phyloP scores from a whole-genome alignment of 2,113 vertebrate genomes.

The Myxocyprinus asiaticus region DNA sequence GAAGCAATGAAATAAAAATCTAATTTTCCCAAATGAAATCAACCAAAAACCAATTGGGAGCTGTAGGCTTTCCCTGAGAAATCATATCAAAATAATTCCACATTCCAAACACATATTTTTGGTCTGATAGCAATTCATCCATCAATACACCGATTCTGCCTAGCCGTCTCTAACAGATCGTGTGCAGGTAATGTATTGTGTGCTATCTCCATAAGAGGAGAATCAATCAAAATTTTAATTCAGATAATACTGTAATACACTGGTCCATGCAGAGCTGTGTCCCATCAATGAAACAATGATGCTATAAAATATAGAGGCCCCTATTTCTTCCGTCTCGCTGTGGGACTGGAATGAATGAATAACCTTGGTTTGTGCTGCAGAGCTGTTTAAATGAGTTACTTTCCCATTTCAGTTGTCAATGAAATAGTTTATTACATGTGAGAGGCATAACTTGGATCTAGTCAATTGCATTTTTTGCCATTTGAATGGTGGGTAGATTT shows the following conservation, averaged over 20 bases:
- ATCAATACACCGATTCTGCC: constrained; percentile 57
- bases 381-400: constrained; percentile 48
- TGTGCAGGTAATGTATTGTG: constrained; percentile 38
- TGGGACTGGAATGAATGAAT: neutral
- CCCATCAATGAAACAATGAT: constrained; percentile 37
- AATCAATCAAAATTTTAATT: constrained; percentile 51
- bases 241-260: constrained; percentile 45
- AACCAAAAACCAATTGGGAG: constrained; percentile 67
- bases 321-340: neutral
- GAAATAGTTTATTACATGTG: constrained; percentile 42
- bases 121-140: constrained; percentile 61
- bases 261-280: constrained; percentile 18
- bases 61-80: constrained; percentile 50
- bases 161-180: constrained; percentile 44
- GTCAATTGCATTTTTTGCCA: constrained; percentile 2
- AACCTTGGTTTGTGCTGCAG: constrained; percentile 21
- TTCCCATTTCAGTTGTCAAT: constrained; percentile 36
- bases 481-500: constrained; percentile 29
- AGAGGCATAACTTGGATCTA: constrained; percentile 25
- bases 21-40: constrained; percentile 69
- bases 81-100: constrained; percentile 63
- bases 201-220: constrained; percentile 27
- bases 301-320: constrained; percentile 8
- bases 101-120: constrained; percentile 55
- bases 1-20: constrained; percentile 63